A percentile compares a stretch with the other conserved stretches of the same genome.
Evolutionary conservation across 2,888 invertebrate genomes (phyloP).

Genomic region (Platypus cylindrus): DNA sequence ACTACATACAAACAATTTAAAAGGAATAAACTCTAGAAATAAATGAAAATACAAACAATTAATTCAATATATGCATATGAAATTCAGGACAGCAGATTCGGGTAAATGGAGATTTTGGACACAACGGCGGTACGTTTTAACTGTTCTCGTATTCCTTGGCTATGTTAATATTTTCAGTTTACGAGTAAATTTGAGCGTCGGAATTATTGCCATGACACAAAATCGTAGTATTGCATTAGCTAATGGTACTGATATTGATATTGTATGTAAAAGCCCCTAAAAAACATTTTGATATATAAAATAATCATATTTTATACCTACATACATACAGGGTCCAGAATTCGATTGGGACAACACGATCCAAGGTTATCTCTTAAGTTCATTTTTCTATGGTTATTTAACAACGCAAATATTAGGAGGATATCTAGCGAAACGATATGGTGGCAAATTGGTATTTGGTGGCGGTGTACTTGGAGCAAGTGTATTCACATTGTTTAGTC

Average conservation of each 20-base stretch:
- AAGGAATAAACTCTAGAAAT: too few relatives aligned
- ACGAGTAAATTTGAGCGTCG: constrained; percentile 77
- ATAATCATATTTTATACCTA: neutral
- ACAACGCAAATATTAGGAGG: constrained; percentile 74
- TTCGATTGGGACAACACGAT: constrained; percentile 69
- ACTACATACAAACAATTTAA: too few relatives aligned
- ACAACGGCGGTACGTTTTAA: constrained; percentile 56
- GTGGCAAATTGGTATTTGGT: constrained; percentile 73
- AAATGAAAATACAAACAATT: too few relatives aligned
- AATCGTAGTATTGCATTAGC: constrained; percentile 44
- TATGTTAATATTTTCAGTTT: constrained; percentile 68
- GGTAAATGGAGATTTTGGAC: constrained; percentile 52
- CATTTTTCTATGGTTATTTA: constrained; percentile 84
- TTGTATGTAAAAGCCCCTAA: constrained; percentile 9
- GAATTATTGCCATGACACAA: constrained; percentile 82
- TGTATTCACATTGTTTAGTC: constrained; percentile 65
- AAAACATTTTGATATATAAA: neutral
- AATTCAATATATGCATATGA: too few relatives aligned
- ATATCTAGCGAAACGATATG: constrained; percentile 68
- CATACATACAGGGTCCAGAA: constrained; percentile 26
- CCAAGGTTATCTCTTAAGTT: constrained; percentile 67
- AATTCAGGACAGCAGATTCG: neutral
- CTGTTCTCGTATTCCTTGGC: constrained; percentile 62
- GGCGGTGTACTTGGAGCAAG: constrained; percentile 69
- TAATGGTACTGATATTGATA: constrained; percentile 37